phyloP scores from a whole-genome alignment of 1,140 invertebrate genomes.

The Drosophila sulfurigaster region DNA sequence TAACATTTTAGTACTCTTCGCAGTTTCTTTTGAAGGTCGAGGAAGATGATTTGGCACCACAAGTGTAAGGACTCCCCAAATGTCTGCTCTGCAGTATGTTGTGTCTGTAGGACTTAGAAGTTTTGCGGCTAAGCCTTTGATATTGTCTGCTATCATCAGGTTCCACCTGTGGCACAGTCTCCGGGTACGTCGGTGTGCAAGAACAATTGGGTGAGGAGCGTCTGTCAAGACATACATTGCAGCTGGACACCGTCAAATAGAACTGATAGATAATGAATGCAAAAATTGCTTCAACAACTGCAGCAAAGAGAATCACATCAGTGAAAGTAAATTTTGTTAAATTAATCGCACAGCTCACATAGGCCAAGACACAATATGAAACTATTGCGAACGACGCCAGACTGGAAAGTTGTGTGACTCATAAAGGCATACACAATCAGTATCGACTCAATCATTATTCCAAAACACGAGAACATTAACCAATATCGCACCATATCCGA shows the following conservation, averaged over 20 bases:
- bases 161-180: neutral
- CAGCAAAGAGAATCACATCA: neutral
- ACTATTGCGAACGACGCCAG: constrained; percentile 41
- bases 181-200: neutral
- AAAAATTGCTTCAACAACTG: constrained; percentile 59
- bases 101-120: neutral
- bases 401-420: constrained; percentile 28
- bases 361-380: constrained; percentile 32
- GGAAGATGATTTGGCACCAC: neutral
- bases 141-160: neutral
- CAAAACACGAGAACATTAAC: constrained; percentile 57
- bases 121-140: neutral
- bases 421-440: constrained; percentile 56
- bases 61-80: constrained; percentile 1
- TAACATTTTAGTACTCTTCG: neutral
- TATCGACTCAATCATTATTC: constrained; percentile 46
- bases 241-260: constrained; percentile 30
- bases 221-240: neutral
- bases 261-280: constrained; percentile 56
- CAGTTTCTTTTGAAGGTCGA: neutral
- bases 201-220: neutral
- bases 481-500: constrained; percentile 44
- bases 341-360: constrained; percentile 17
- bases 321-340: neutral
- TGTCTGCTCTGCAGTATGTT: neutral